Evolutionary conservation across 2,113 vertebrate genomes (phyloP).

Genomic region (Zosterops japonicus): DNA sequence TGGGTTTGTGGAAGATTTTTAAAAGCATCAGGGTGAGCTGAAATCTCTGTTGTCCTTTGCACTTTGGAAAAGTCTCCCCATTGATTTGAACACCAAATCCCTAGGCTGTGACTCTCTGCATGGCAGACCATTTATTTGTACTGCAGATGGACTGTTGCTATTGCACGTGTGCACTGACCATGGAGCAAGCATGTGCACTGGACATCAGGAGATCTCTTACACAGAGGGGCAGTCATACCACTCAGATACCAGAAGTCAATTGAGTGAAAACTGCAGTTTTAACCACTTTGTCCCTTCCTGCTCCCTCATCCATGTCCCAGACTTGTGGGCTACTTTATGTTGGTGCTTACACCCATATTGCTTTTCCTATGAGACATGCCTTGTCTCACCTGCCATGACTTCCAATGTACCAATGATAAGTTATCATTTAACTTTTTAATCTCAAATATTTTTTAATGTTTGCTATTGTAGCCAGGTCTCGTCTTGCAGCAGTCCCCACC

Average conservation of each 20-base stretch:
- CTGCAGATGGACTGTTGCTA: fast-evolving
- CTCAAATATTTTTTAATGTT: neutral
- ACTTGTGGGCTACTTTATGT: fast-evolving
- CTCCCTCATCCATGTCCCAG: fast-evolving
- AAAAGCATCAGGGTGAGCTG: neutral
- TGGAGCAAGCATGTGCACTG: fast-evolving
- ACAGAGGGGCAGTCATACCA: neutral
- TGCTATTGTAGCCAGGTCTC: neutral
- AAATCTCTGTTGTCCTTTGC: neutral
- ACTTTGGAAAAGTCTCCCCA: neutral
- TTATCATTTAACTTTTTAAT: neutral
- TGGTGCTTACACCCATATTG: neutral
- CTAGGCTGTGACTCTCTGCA: fast-evolving
- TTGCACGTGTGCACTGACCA: neutral
- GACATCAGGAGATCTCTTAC: neutral
- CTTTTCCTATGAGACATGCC: neutral
- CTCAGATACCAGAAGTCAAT: neutral
- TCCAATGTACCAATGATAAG: neutral
- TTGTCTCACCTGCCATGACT: neutral
- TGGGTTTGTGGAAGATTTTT: neutral
- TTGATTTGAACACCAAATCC: neutral
- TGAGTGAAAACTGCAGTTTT: neutral
- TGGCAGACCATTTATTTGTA: neutral
- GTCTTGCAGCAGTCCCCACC: neutral
- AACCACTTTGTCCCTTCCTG: neutral